Evolutionary conservation across 2,888 invertebrate genomes (phyloP), one percentile per base, ranked within the genome.

Genomic region (Perizoma flavofasciatum): DNA sequence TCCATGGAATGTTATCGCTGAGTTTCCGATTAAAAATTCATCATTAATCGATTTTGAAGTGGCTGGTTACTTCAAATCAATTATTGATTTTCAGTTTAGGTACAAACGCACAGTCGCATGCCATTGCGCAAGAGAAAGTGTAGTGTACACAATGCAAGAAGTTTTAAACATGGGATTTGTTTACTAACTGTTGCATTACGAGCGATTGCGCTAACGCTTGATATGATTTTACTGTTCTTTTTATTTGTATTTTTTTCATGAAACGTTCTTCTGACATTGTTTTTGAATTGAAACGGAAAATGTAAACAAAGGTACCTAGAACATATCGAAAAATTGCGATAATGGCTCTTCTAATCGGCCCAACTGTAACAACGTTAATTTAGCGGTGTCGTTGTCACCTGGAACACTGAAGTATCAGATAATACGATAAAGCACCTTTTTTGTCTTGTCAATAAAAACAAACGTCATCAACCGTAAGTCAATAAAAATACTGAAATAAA

Each of bases 121-220:
- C 77, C 73, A 68, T 81, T 81, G 75, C 79, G 74, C 74, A 83
- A 83, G 68, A 70, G 72, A 67, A 75, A 60, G 72, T 73, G 69
- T 71, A 72, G 68, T 70, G 74, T 78, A 54, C 40, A 85, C 85
- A 88, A 86, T 86, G 77, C 69, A 71, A 65, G 74, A 73, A 67
- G 74, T 70, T 78, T 79, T 82, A 83, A 85, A 86, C 85, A 83
- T 71, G 66, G 69, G 66, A 48, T 66, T 68, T 89, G 89, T 90
- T 91, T 91, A 88, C 84, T 86, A 90, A 91, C 84, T 81, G 69
- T 82, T 81, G 81, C 84, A 82, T 85, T 88, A 78, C 81, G 73
- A 70, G 75, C 79, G 78, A 81, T 83, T 85, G 82, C 77, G 60
- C 45, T 63, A 54, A 60, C 69, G 55, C 54, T 63, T 67, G 58